Conservation (phyloP, 2,113 vertebrate genomes). For the Corydoras maculifer region DNA sequence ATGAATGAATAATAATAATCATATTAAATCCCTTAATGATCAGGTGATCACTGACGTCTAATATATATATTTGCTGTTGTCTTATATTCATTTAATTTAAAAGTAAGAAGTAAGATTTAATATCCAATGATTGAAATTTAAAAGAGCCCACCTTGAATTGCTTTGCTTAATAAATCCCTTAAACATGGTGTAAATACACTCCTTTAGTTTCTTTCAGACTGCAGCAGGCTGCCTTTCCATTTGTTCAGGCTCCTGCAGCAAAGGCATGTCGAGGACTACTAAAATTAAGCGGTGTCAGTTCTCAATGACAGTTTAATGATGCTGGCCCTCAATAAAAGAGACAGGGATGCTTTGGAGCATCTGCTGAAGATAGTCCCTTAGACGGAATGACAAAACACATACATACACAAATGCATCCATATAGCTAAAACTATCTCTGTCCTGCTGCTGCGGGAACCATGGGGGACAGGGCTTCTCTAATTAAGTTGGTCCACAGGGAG, state of each 20-base stretch:
- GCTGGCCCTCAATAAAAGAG: conserved; percentile 83
- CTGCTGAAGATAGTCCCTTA: conserved; percentile 81
- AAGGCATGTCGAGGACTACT: conserved; percentile 87
- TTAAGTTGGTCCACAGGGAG: conserved; percentile 70
- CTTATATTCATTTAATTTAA: no score
- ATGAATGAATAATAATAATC: no score
- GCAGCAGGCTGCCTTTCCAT: conserved; percentile 28
- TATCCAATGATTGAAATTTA: no score
- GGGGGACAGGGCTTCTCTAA: conserved; percentile 69
- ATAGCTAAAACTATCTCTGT: conserved; percentile 70
- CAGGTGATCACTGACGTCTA: no score
- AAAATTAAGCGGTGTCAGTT: conserved; percentile 98
- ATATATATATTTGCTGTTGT: no score
- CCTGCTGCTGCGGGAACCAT: conserved; percentile 60
- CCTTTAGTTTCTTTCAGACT: conserved; percentile 24
- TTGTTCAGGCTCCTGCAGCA: conserved; percentile 70
- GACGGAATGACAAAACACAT: conserved; percentile 45
- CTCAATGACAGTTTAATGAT: conserved; percentile 99
- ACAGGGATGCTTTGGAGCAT: conserved; percentile 83
- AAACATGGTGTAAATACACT: conserved; percentile 82
- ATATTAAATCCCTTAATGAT: no score
- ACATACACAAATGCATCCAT: conserved; percentile 55
- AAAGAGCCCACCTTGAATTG: conserved; percentile 48
- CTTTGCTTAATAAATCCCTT: conserved; percentile 83
- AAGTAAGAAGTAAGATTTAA: no score